phyloP scores from a whole-genome alignment of 2,797 vertebrate genomes.

The Tauraco hartlaubi region DNA sequence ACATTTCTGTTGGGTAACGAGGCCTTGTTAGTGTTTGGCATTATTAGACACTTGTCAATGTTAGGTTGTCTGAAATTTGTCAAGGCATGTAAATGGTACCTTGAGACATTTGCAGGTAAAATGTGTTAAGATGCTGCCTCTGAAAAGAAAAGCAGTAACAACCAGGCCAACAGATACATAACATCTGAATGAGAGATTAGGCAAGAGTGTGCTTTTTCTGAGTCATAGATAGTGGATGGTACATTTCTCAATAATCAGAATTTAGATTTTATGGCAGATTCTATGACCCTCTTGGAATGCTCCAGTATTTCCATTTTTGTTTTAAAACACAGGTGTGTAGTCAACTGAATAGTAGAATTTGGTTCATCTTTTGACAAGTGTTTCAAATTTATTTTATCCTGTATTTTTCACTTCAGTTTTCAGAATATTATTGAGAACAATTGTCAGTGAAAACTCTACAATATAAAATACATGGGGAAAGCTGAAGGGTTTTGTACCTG shows the following conservation, averaged over 20 bases:
- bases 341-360: neutral
- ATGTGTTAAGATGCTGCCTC: neutral
- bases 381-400: neutral
- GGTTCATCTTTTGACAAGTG: neutral
- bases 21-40: neutral
- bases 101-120: neutral
- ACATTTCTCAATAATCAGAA: neutral
- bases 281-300: neutral
- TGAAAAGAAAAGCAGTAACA: neutral
- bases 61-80: neutral
- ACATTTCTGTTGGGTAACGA: neutral
- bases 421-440: neutral
- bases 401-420: neutral
- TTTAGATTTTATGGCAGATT: neutral
- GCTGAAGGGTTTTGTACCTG: neutral
- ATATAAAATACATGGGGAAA: neutral
- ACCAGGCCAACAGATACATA: accelerated
- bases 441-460: neutral
- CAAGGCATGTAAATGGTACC: neutral
- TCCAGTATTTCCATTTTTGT: neutral
- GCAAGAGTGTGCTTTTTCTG: neutral
- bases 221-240: neutral
- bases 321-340: neutral
- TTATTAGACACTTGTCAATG: neutral
- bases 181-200: neutral